Percentiles rank a stretch among this genome's conserved stretches.
Conservation (phyloP, 2,113 vertebrate genomes). For the Muntiacus muntjak region DNA sequence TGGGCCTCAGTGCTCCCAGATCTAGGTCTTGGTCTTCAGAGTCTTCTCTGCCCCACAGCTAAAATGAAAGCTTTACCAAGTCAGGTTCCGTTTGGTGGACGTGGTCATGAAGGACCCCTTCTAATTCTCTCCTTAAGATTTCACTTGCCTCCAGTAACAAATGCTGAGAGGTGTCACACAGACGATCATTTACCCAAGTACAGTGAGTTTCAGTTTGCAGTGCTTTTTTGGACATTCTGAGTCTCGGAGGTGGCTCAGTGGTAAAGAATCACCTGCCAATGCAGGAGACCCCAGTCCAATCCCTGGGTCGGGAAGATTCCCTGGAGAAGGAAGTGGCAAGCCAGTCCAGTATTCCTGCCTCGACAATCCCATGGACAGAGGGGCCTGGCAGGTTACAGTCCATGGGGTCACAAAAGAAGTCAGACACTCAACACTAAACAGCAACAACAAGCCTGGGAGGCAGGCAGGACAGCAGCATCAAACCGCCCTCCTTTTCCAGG, state of each 20-base stretch:
- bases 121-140: background rate
- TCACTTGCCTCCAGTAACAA: background rate
- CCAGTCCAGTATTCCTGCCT: background rate
- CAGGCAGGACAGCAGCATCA: background rate
- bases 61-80: background rate
- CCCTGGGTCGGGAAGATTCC: background rate
- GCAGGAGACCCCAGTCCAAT: background rate
- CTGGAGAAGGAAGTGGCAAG: background rate
- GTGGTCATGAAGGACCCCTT: background rate
- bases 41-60: background rate
- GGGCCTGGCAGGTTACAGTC: background rate
- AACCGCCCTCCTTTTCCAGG: background rate
- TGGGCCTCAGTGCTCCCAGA: rapidly evolving
- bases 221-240: background rate
- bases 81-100: background rate
- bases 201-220: background rate
- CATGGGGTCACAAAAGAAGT: background rate
- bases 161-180: rapidly evolving
- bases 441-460: background rate
- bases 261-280: background rate
- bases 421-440: background rate
- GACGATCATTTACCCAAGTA: background rate
- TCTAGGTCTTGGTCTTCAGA: background rate
- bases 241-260: background rate
- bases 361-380: background rate